A percentile compares a stretch with the other conserved stretches of the same genome.
Evolutionary conservation across 2,113 vertebrate species (phyloP).

Genomic region (Apaloderma vittatum): DNA sequence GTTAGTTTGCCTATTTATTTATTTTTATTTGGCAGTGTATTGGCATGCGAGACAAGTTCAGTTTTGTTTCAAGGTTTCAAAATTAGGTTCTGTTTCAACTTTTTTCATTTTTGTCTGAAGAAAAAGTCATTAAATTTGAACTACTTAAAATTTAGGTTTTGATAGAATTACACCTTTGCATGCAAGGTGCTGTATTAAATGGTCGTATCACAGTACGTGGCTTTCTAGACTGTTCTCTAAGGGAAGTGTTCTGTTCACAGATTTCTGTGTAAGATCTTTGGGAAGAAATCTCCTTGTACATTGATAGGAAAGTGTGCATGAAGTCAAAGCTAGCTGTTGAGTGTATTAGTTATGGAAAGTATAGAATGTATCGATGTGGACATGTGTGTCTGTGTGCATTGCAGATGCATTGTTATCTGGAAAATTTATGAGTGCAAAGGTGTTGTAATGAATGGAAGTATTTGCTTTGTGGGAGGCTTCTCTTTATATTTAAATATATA

Average conservation of each 20-base stretch:
- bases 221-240: neutral
- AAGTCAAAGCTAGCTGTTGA: neutral
- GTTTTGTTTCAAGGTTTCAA: neutral
- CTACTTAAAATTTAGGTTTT: neutral
- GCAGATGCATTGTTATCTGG: neutral
- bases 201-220: neutral
- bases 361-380: neutral
- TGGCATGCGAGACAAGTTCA: neutral
- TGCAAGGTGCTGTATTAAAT: neutral
- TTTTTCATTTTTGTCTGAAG: neutral
- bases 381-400: neutral
- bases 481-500: neutral
- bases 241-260: neutral
- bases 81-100: neutral
- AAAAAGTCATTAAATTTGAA: neutral
- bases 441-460: neutral
- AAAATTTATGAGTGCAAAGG: neutral
- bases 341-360: neutral
- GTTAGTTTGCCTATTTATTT: neutral
- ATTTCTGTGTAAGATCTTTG: neutral
- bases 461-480: neutral
- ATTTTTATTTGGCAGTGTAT: neutral
- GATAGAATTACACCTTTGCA: neutral
- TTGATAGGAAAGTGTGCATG: neutral
- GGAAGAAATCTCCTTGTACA: neutral